Base-by-base conservation (phyloP, 2,797 vertebrate species). In the Gymnothorax javanicus region DNA sequence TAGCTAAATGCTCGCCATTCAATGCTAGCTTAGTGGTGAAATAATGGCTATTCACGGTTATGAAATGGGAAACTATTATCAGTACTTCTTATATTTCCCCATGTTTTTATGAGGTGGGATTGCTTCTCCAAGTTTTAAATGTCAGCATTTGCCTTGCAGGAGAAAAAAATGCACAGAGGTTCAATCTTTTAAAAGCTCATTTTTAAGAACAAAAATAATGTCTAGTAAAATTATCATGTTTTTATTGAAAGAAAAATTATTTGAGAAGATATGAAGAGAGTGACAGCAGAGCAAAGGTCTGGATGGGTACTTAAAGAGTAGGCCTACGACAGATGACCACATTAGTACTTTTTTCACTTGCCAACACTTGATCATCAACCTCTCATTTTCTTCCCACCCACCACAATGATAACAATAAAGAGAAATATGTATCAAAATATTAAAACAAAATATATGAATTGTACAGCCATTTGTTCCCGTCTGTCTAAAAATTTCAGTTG, bases 191-290 rank as follows among this genome's bases (percentile, higher is more conserved):
- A 15, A 75, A 75, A 43, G 8, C 95, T 92, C 93, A 94, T 95
- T 95, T 94, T 94, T 94, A 86, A 94, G 94, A 93, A 93, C 93
- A 95, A 95, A 95, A 95, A 94, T 88, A 90, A 95, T 94, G 94
- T 93, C 95, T 95, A 96, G 94, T 95, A 95, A 94, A 96, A 95
- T 95, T 95, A 95, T 94, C 95, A 94, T 94, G 94, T 95, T 95
- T 96, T 96, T 95, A 95, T 95, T 95, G 93, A 90, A 91, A 93
- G 91, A 92, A 92, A 90, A 93, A 91, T 93, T 94, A 84, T 92
- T 90, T 91, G 92, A 93, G 84, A 83, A 6, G 56, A 56, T 87
- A 87, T 83, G 82, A 87, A 94, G 94, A 95, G 94, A 89, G 89
- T 83, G 71, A 56, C 93, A 95, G 90, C 94, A 95, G 95, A 94